Percentiles rank a stretch among this genome's conserved stretches.
phyloP scores from a whole-genome alignment of 1,140 invertebrate genomes.

The Orchesella cincta region DNA sequence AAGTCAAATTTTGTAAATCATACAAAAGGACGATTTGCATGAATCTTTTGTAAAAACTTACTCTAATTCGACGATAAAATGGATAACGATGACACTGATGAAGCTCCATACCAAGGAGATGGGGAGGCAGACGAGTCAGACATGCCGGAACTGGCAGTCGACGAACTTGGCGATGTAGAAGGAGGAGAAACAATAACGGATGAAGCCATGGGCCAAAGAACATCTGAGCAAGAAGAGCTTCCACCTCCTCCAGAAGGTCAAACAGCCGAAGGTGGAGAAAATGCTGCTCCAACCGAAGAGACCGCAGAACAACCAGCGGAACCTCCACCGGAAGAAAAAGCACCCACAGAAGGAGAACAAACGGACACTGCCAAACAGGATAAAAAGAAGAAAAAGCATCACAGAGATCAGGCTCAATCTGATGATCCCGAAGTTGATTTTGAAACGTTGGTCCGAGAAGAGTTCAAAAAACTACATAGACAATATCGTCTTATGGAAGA shows the following conservation, averaged over 20 bases:
- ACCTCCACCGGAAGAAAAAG: neutral
- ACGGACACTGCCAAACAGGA: neutral
- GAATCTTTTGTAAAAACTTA: no score
- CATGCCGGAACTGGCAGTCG: neutral
- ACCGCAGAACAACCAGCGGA: neutral
- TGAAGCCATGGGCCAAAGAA: neutral
- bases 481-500: slow-evolving; percentile 45
- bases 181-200: neutral
- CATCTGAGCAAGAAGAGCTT: neutral
- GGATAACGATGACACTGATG: neutral
- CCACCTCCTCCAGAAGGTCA: neutral
- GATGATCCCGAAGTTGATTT: slow-evolving; percentile 40
- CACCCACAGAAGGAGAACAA: neutral
- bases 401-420: neutral
- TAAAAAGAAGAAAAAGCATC: neutral
- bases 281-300: neutral
- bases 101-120: neutral
- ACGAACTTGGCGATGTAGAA: neutral
- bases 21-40: no score
- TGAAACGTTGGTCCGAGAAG: slow-evolving; percentile 37
- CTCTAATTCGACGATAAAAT: no score
- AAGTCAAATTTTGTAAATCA: no score
- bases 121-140: neutral
- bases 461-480: slow-evolving; percentile 38
- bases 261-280: neutral